phyloP scores from a whole-genome alignment of 2,113 vertebrate genomes.

The Ictalurus furcatus region DNA sequence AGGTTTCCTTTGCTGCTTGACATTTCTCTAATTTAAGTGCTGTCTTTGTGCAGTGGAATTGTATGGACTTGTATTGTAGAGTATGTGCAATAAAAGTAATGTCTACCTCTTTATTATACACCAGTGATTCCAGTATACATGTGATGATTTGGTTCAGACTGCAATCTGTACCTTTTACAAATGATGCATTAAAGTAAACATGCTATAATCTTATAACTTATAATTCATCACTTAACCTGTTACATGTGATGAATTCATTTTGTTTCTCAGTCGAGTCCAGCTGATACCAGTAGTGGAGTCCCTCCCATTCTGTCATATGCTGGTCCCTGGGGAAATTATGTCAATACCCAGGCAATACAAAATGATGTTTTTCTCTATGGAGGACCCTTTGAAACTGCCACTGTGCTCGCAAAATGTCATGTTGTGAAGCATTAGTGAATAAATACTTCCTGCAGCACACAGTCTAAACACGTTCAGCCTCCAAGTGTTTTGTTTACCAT shows the following conservation, averaged over 20 bases:
- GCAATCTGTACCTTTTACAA: slow-evolving; percentile 1
- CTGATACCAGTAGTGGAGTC: slow-evolving; percentile 12
- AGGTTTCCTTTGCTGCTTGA: not conserved
- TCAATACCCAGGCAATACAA: slow-evolving; percentile 33
- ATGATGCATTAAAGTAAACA: slow-evolving; percentile 46
- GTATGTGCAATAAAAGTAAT: not conserved
- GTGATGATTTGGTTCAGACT: not conserved
- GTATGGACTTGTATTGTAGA: not conserved
- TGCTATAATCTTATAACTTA: slow-evolving; percentile 32
- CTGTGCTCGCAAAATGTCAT: slow-evolving; percentile 38
- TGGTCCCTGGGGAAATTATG: slow-evolving; percentile 23
- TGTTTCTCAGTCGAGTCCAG: not conserved
- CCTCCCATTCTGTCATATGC: not conserved
- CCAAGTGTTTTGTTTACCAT: slow-evolving; percentile 21
- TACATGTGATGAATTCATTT: slow-evolving; percentile 31
- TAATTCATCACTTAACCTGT: slow-evolving; percentile 28
- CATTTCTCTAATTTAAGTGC: not conserved
- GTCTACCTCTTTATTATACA: not conserved
- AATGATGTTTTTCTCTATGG: slow-evolving; percentile 24
- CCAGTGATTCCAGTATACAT: not conserved
- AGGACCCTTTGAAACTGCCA: slow-evolving; percentile 36
- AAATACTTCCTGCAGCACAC: slow-evolving; percentile 25
- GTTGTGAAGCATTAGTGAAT: slow-evolving; percentile 46
- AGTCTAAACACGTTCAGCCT: slow-evolving; percentile 31
- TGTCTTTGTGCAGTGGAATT: not conserved